Base-by-base conservation (phyloP, 1,140 invertebrate genomes). In the Drosophila chauvacae region DNA sequence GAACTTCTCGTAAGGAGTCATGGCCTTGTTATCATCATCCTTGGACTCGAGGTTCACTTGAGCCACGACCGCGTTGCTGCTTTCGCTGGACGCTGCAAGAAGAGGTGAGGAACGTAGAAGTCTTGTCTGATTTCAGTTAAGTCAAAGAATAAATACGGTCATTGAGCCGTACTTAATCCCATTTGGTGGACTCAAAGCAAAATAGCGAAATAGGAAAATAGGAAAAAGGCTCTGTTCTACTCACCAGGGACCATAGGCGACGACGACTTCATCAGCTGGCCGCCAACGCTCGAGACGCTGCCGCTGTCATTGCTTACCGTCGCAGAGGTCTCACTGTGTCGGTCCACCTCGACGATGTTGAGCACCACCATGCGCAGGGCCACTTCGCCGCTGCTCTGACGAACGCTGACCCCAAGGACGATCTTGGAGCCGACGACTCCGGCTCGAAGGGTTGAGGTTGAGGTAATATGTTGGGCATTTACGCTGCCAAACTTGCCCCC, bases 361-460 rank as follows among this genome's bases (percentile, higher is more conserved):
- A 92, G 76, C 30, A 92, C 90, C 18, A 88, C 85, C 90, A 92
- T 88, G 2, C 81, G 83, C n/a, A 92, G 51, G n/a, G 81, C 78
- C 47, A 88, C 59, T 41, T 91, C 91, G 1, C 91, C 91, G 23
- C 86, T 91, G 45, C 83, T 91, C 60, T 92, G 85, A 3, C 81
- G 80, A 13, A 91, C 84, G 50, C 80, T 91, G 4, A 92, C 71
- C 0, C 91, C 91, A 3, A 92, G 56, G 7, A 92, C 81, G 23
- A 92, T 90, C 51, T 92, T 92, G 9, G 91, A 92, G 5, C 90
- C 91, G 0, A 92, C 90, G 0, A 92, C 90, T 7, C 91, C 91
- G 9, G 91, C 91, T n/a, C 91, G 84, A n/a, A 92, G 63, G 1
- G 91, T 92, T 3, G 91, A 92, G 11, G 91, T 91, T 5, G 91